Percentiles rank a stretch among this genome's conserved stretches.
Conservation (phyloP, 2,888 invertebrate genomes). For the Brenthis daphne region DNA sequence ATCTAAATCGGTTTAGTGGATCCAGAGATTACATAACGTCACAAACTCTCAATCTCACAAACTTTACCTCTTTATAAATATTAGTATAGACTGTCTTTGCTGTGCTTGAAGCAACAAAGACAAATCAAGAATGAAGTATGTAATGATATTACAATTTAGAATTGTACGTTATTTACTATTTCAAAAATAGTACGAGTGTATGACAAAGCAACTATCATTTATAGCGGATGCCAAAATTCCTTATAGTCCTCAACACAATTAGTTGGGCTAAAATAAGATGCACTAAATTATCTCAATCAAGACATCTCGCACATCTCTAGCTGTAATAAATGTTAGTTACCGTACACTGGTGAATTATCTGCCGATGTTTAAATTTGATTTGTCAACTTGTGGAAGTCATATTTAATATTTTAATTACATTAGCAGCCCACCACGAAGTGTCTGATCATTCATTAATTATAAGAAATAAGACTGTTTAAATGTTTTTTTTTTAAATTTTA, state of each 20-base stretch:
- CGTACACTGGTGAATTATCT: slow-evolving; percentile 17
- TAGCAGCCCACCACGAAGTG: slow-evolving; percentile 10
- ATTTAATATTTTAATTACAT: slow-evolving; percentile 19
- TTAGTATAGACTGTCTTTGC: too few relatives aligned
- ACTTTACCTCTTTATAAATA: too few relatives aligned
- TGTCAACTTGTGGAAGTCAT: slow-evolving; percentile 20
- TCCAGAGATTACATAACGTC: too few relatives aligned
- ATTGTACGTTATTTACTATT: not conserved
- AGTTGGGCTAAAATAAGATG: slow-evolving; percentile 67
- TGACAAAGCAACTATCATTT: slow-evolving; percentile 32
- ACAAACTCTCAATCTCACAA: too few relatives aligned
- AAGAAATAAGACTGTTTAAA: not conserved
- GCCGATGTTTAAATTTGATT: slow-evolving; percentile 20
- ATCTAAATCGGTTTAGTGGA: too few relatives aligned
- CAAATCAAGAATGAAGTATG: not conserved
- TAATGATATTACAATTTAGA: not conserved
- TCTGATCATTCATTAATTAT: slow-evolving; percentile 7
- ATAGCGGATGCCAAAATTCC: slow-evolving; percentile 41
- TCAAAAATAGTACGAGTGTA: slow-evolving; percentile 6
- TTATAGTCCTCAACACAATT: slow-evolving; percentile 65
- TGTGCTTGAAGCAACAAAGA: too few relatives aligned
- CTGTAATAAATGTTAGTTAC: slow-evolving; percentile 10
- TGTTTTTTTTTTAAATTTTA: too few relatives aligned
- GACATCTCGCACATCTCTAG: slow-evolving; percentile 48
- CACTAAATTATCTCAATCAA: slow-evolving; percentile 67